Base-by-base conservation (phyloP, 1,140 invertebrate genomes). In the Stenopsyche tienmushanensis region DNA sequence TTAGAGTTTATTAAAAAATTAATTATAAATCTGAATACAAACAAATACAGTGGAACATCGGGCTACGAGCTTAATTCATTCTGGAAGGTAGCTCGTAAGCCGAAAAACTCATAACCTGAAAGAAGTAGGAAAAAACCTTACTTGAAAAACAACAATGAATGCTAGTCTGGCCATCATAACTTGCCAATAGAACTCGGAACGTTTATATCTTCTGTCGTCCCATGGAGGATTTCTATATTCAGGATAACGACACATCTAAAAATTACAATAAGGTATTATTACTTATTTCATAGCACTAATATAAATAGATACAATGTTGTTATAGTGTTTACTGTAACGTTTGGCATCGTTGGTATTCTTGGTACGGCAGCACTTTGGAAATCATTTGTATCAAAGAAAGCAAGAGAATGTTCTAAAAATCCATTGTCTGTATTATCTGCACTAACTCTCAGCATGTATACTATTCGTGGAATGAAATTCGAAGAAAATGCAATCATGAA, bases 111-210 rank as follows among this genome's bases (percentile, higher is more conserved):
- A 54, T 25, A 63, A 63, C 5, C 29, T 39, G 13, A 39, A 39
- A 8, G 13, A 39, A 5, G 13, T 8, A 8, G 13, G 7, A 8
- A 8, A 39, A 42, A 26, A 42, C n/a, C 15, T 13, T 66, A 96
- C 93, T 85, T 97, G 93, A 82, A 97, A 98, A 1, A 96, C 81
- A 3, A 98, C 91, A 29, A 98, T 89, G 77, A 98, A 98, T 1
- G 86, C 87, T 13, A 98, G 79, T 64, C 93, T 78, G 0, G 93
- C 89, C n/a, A 92, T 92, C 66, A 99, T 82, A 57, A 98, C 86
- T 67, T 93, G 87, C 92, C 95, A 99, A 78, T 90, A 97, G 73
- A 90, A 89, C 65, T 87, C 82, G 5, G 87, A 88, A 66, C 87
- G 82, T 64, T 88, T 76, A 72, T 96, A 96, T 41, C 78, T 73